phyloP scores from a whole-genome alignment of 2,888 invertebrate species.

The Lasioglossum figueresi region DNA sequence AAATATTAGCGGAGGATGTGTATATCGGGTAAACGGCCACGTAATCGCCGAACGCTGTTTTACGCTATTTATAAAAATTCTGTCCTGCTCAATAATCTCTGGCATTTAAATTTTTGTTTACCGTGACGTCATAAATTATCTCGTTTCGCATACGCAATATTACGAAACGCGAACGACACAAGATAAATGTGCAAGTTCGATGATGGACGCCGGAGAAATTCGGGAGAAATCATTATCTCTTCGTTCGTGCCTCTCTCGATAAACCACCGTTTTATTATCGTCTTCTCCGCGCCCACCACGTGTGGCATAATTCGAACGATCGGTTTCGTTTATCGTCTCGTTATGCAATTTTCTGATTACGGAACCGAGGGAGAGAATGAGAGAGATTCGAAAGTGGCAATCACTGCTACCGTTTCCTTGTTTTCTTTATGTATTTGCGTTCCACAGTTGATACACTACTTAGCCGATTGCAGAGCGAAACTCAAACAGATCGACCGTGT shows the following conservation, averaged over 20 bases:
- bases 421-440: background rate
- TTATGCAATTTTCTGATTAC: background rate
- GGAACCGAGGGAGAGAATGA: background rate
- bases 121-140: slow-evolving; percentile 9
- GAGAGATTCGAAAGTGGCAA: background rate
- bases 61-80: slow-evolving; percentile 12
- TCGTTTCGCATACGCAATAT: background rate
- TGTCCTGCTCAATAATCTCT: slow-evolving; percentile 5
- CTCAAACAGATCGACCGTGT: background rate
- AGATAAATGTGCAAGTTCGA: slow-evolving; percentile 11
- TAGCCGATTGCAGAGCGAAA: background rate
- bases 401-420: background rate
- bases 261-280: background rate
- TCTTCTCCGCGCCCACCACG: background rate
- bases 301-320: background rate
- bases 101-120: slow-evolving; percentile 34
- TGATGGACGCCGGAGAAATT: background rate
- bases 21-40: background rate
- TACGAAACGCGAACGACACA: slow-evolving; percentile 21
- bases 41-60: background rate
- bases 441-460: background rate
- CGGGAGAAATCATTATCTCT: background rate
- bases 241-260: background rate
- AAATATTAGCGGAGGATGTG: background rate
- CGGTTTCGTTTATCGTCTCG: background rate